A percentile compares a stretch with the other conserved stretches of the same genome.
Evolutionary conservation across 2,113 vertebrate species (phyloP).

Genomic region (Centrocercus urophasianus): DNA sequence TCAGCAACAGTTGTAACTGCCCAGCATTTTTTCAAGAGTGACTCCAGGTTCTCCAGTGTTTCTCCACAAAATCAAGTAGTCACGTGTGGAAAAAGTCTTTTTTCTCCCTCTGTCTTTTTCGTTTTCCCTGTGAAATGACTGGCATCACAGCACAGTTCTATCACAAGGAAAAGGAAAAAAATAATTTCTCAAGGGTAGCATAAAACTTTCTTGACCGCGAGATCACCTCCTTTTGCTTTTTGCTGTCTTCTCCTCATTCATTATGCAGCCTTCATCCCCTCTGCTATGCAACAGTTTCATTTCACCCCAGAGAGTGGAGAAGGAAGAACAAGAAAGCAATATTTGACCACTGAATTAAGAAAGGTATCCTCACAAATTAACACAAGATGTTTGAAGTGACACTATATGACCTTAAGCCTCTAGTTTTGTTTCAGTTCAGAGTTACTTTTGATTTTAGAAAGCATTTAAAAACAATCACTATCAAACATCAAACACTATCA

Average conservation of each 20-base stretch:
- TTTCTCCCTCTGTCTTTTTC: too few relatives aligned
- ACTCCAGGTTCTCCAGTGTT: neutral
- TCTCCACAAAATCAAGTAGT: neutral
- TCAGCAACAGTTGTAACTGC: neutral
- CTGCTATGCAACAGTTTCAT: neutral
- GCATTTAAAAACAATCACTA: neutral
- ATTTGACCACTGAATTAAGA: conserved; percentile 20
- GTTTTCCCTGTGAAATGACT: neutral
- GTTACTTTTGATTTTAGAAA: neutral
- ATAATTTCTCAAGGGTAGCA: neutral
- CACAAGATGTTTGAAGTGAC: neutral
- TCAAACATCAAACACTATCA: neutral
- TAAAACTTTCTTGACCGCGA: conserved; percentile 4
- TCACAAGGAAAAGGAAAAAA: neutral
- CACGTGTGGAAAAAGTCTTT: neutral
- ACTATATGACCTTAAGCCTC: neutral
- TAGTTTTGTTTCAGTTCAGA: neutral
- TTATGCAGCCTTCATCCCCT: neutral
- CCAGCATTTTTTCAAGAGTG: neutral
- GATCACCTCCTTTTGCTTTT: neutral
- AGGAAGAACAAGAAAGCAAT: neutral
- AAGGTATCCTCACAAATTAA: neutral
- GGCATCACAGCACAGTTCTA: neutral
- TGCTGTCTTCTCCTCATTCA: neutral
- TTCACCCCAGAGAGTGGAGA: neutral